Conservation (phyloP, 1,140 invertebrate species). For the Gryon sp. region DNA sequence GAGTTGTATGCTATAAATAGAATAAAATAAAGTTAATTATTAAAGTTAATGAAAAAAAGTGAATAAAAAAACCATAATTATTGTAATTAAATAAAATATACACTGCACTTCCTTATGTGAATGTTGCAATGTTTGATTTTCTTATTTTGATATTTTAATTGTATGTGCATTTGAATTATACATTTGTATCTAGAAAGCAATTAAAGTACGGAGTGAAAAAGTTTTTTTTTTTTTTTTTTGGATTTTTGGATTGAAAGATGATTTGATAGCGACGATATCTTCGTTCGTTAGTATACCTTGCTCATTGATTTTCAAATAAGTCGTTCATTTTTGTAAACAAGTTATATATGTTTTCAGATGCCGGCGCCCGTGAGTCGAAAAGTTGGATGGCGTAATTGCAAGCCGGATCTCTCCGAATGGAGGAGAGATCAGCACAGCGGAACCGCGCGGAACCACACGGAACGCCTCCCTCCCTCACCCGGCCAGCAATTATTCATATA, state of each 20-base stretch:
- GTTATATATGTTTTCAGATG: constrained; percentile 46
- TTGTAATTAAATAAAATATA: too few species aligned
- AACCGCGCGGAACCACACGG: constrained; percentile 66
- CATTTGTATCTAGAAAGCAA: too few species aligned
- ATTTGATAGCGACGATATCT: not conserved
- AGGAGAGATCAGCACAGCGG: constrained; percentile 55
- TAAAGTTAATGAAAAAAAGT: too few species aligned
- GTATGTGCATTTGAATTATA: too few species aligned
- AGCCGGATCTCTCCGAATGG: constrained; percentile 60
- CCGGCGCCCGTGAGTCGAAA: constrained; percentile 49
- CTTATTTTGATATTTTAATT: too few species aligned
- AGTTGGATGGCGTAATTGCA: constrained; percentile 61
- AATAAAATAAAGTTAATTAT: too few species aligned
- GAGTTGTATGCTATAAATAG: too few species aligned
- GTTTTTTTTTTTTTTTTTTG: constrained; percentile 2
- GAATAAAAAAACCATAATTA: too few species aligned
- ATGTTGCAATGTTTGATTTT: too few species aligned
- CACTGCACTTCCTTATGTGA: too few species aligned
- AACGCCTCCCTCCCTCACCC: constrained; percentile 38
- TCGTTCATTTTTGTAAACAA: constrained; percentile 35
- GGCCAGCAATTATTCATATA: constrained; percentile 47
- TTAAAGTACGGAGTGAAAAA: too few species aligned
- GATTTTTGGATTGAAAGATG: not conserved
- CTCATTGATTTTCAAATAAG: constrained; percentile 21
- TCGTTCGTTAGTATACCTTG: not conserved